phyloP scores from a whole-genome alignment of 2,113 vertebrate genomes.

The Pachyramphus minor region DNA sequence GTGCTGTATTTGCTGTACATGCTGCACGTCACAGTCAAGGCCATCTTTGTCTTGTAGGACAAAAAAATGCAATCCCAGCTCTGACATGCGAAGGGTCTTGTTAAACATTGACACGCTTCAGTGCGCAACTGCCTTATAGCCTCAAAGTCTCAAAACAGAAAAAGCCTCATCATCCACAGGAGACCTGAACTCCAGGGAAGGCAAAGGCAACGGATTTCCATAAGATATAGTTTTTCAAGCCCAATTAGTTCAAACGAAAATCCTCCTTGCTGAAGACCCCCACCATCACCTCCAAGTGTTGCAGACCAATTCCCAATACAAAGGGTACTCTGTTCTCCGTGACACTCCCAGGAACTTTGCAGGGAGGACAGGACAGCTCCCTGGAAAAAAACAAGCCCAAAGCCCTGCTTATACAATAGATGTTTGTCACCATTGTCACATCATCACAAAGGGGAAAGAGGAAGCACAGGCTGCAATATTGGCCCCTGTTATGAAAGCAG shows the following conservation, averaged over 20 bases:
- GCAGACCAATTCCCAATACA: neutral
- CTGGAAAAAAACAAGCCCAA: neutral
- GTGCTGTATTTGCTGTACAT: neutral
- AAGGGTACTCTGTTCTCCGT: neutral
- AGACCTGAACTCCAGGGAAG: neutral
- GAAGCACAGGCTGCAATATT: constrained; percentile 24
- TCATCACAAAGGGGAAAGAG: constrained; percentile 39
- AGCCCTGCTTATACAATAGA: neutral
- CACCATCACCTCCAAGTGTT: fast-evolving
- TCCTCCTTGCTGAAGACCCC: neutral
- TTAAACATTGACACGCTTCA: neutral
- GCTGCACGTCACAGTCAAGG: neutral
- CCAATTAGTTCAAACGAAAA: neutral
- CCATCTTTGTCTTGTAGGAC: neutral
- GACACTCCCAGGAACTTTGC: neutral
- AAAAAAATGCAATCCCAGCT: neutral
- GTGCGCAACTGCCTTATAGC: neutral
- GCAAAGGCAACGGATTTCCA: neutral
- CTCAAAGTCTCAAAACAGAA: neutral
- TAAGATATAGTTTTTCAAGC: neutral
- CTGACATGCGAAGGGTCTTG: neutral
- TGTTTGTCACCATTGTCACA: constrained; percentile 47
- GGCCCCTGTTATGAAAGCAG: constrained; percentile 5
- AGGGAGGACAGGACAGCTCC: neutral
- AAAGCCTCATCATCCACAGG: neutral